phyloP scores from a whole-genome alignment of 2,888 invertebrate genomes.

The Luperina nickerlii region DNA sequence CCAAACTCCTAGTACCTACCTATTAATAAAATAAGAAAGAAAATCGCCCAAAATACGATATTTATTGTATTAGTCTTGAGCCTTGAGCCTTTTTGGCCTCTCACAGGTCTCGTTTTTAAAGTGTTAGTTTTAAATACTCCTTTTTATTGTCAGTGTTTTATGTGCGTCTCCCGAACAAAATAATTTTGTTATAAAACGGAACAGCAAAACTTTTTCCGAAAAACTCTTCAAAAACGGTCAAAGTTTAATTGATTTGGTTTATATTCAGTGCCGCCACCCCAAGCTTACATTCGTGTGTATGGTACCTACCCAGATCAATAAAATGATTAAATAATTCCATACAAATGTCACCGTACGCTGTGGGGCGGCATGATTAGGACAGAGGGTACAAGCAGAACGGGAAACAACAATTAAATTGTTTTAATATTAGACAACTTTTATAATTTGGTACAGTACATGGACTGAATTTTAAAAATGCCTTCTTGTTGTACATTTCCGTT shows the following conservation, averaged over 20 bases:
- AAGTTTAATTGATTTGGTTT: constrained; percentile 41
- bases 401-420: constrained; percentile 24
- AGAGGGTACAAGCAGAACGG: background rate
- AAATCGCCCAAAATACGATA: background rate
- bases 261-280: constrained; percentile 12
- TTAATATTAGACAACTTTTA: constrained; percentile 10
- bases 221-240: background rate
- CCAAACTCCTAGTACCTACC: background rate
- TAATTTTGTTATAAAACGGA: background rate
- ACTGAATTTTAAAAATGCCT: constrained; percentile 4
- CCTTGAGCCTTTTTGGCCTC: too few species aligned
- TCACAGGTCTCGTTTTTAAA: background rate
- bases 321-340: constrained; percentile 47
- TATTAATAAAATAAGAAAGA: background rate
- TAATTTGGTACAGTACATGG: background rate
- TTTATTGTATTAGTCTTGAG: background rate
- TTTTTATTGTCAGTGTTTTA: background rate
- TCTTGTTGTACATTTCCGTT: background rate
- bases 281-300: constrained; percentile 12
- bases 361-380: background rate
- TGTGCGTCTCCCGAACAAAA: background rate
- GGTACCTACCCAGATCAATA: constrained; percentile 42
- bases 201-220: background rate
- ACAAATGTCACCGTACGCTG: constrained; percentile 18
- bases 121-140: background rate